Conservation (phyloP, 2,888 invertebrate species). For the Catocala nupta region DNA sequence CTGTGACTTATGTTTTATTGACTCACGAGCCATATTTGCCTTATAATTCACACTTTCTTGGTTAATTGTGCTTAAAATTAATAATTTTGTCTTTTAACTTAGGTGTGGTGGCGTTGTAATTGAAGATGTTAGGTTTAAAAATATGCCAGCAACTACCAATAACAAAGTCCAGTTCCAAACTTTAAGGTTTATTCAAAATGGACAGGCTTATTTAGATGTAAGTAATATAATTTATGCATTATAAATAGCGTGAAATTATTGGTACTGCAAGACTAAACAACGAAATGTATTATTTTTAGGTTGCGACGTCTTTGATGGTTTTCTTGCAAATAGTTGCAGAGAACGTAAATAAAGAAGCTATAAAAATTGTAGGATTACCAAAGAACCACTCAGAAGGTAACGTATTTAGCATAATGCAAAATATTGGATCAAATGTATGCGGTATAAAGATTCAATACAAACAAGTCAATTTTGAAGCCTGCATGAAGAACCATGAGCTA, state of each 20-base stretch:
- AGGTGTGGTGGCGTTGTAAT: constrained; percentile 59
- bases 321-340: constrained; percentile 59
- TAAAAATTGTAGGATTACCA: constrained; percentile 46
- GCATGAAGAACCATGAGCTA: constrained; percentile 7
- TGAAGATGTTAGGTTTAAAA: constrained; percentile 44
- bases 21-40: no score
- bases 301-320: constrained; percentile 41
- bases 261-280: not conserved
- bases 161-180: constrained; percentile 36
- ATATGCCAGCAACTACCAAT: constrained; percentile 29
- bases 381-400: constrained; percentile 18
- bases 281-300: constrained; percentile 27
- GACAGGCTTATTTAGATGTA: constrained; percentile 40
- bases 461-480: constrained; percentile 11
- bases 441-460: constrained; percentile 41
- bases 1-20: no score
- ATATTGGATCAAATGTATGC: constrained; percentile 25
- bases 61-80: no score
- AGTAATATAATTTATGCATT: constrained; percentile 25
- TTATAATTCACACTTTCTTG: no score
- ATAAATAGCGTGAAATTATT: not conserved
- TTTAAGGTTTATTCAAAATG: constrained; percentile 42
- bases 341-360: constrained; percentile 47
- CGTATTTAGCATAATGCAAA: constrained; percentile 43
- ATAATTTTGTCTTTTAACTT: constrained; percentile 6